Evolutionary conservation across 2,888 invertebrate genomes (phyloP), one percentile per base, ranked within the genome.

Genomic region (Autographa pulchrina): DNA sequence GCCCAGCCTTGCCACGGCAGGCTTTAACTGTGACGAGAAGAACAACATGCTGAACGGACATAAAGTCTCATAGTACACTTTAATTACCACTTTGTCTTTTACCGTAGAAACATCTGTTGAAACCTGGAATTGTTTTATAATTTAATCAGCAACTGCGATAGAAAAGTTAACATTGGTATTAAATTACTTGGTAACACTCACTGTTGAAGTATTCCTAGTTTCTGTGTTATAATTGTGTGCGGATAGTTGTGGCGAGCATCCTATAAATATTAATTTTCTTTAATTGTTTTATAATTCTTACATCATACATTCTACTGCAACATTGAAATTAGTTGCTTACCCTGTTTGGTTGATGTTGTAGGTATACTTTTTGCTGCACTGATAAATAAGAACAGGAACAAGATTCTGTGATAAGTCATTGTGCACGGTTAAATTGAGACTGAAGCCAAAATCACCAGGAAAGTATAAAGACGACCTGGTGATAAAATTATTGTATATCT

Each of bases 31-130:
- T 77, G 96, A 96, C 0, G 96, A 90, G 70, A 98, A 96, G 88
- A 98, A 98, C 85, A 96, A 96, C 73, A 97, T 96, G 0, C 98
- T 98, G 86, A 98, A 98, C 0, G 98, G 97, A 89, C 98, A 98
- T 5, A 98, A 90, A 0, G 98, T 97, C 92, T 98, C 98, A 88
- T 98, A 98, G 87, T 97, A 98, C 2, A 98, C 83, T 59, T 77
- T 86, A 16, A 91, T 74, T 52, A 78, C 71, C 18, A 91, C 83
- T 80, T 83, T 89, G 18, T 86, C 70, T 41, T 80, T 70, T 66
- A 60, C 2, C 56, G 56, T 8, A 48, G 43, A 13, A 60, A 13
- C n/a, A 48, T 64, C 61, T 72, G 70, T 1, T 56, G 62, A 16
- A 11, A 59, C 52, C 82, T 84, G 77, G 43, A 83, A 82, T 66